phyloP scores from a whole-genome alignment of 1,140 invertebrate genomes.

The Hypothenemus hampei region DNA sequence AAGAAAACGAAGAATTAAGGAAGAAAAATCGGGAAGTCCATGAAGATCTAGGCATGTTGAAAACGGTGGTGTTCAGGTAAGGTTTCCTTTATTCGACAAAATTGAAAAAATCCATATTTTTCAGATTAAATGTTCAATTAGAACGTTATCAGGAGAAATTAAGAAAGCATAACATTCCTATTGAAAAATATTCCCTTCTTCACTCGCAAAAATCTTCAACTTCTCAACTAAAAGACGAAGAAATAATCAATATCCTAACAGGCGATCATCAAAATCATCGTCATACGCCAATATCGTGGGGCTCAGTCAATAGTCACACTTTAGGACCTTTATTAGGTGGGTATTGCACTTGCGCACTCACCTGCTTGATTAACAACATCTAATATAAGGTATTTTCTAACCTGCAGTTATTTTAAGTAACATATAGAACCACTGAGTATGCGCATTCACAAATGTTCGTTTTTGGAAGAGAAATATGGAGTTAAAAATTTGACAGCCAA shows the following conservation, averaged over 20 bases:
- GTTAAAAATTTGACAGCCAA: too few species aligned
- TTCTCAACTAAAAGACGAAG: constrained; percentile 34
- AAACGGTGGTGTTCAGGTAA: constrained; percentile 60
- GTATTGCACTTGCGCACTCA: too few species aligned
- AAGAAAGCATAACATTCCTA: constrained; percentile 39
- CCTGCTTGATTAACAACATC: too few species aligned
- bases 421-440: too few species aligned
- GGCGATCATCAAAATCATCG: constrained; percentile 36
- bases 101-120: constrained; percentile 25
- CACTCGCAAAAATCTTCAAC: constrained; percentile 11
- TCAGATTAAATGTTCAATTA: constrained; percentile 59
- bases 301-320: constrained; percentile 52
- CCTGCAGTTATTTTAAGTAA: too few species aligned
- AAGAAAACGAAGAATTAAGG: constrained; percentile 46
- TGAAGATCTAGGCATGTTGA: constrained; percentile 60
- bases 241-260: constrained; percentile 31
- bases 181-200: constrained; percentile 20
- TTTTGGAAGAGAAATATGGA: too few species aligned
- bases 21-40: constrained; percentile 50
- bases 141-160: constrained; percentile 63
- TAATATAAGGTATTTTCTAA: too few species aligned
- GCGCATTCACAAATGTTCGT: too few species aligned
- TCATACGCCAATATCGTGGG: constrained; percentile 48
- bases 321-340: constrained; percentile 23
- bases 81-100: constrained; percentile 1